Conservation (phyloP, 1,140 invertebrate genomes). For the Aphis gossypii region DNA sequence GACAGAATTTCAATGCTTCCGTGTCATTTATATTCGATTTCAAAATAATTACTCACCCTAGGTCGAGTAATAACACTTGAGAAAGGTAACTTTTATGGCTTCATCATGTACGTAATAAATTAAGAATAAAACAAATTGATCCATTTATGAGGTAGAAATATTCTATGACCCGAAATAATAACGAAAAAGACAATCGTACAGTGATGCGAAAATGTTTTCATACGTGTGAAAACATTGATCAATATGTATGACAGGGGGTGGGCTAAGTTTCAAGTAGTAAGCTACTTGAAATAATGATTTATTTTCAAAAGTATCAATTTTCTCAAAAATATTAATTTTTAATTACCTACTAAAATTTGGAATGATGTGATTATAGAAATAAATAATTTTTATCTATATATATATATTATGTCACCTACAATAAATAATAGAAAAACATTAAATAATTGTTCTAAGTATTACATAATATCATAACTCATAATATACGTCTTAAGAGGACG, state of each 20-base stretch:
- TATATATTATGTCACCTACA: too few relatives aligned
- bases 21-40: neutral
- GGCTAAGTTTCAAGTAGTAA: too few relatives aligned
- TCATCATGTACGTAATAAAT: neutral
- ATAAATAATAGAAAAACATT: too few relatives aligned
- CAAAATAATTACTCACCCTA: neutral
- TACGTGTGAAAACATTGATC: neutral
- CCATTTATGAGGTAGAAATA: neutral
- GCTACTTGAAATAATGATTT: too few relatives aligned
- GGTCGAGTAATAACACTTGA: neutral
- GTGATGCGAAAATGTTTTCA: neutral
- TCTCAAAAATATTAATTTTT: too few relatives aligned
- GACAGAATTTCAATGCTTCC: neutral
- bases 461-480: too few relatives aligned
- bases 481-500: too few relatives aligned
- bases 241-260: neutral
- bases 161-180: neutral
- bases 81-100: neutral
- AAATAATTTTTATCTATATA: too few relatives aligned
- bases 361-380: too few relatives aligned
- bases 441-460: too few relatives aligned
- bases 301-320: too few relatives aligned
- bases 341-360: too few relatives aligned
- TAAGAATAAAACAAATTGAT: slow-evolving; percentile 14
- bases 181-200: neutral